These are phyloP conservation scores for Coreoperca whiteheadi DNA, from an alignment of 2,113 vertebrate species.

Conservation along the genomic window DNA sequence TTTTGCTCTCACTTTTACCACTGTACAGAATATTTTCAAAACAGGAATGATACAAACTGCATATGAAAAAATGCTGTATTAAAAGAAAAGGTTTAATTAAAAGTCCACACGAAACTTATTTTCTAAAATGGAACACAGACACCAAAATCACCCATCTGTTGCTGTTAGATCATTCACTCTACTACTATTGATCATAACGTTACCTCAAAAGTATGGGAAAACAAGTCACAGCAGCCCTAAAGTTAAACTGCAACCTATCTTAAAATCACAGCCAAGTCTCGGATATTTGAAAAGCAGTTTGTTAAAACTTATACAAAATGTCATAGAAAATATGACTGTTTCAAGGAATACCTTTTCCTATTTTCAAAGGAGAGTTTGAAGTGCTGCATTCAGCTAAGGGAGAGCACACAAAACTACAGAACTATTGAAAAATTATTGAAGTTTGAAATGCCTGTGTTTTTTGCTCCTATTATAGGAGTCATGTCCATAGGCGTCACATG, in stretches of 20 bases:
- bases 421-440: not conserved
- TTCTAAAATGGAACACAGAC: constrained; percentile 36
- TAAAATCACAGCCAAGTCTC: constrained; percentile 35
- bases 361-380: not conserved
- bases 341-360: not conserved
- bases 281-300: not conserved
- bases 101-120: constrained; percentile 3
- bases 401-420: not conserved
- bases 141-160: constrained; percentile 59
- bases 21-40: not conserved
- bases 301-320: not conserved
- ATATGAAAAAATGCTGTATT: not conserved
- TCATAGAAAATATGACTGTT: not conserved
- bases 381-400: not conserved
- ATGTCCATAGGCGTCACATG: constrained; percentile 27
- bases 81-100: constrained; percentile 4
- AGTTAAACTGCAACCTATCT: constrained; percentile 16
- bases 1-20: not conserved
- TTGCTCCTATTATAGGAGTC: constrained; percentile 5
- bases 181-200: constrained; percentile 43
- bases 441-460: not conserved
- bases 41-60: not conserved
- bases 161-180: constrained; percentile 59
- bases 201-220: constrained; percentile 42
- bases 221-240: constrained; percentile 15